Conservation (phyloP, 2,113 vertebrate species). For the Panthera uncia region DNA sequence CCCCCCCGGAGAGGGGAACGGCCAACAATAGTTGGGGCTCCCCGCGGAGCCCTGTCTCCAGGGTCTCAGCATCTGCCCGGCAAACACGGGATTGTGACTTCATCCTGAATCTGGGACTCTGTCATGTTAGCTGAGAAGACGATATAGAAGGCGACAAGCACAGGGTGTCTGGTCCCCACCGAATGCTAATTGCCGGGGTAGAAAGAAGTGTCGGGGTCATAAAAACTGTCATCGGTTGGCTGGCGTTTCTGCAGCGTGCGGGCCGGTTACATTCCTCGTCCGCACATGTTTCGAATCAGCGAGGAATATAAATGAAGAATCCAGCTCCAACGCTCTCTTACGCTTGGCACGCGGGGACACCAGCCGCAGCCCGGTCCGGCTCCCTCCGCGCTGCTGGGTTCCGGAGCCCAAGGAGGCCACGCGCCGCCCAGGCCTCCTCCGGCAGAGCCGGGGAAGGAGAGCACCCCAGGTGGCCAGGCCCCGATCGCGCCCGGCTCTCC, state of each 20-base stretch:
- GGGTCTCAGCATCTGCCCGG: neutral
- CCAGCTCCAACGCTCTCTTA: neutral
- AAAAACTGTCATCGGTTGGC: slow-evolving; percentile 49
- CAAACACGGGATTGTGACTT: neutral
- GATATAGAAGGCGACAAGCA: slow-evolving; percentile 41
- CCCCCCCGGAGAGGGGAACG: neutral
- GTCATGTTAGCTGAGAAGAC: neutral
- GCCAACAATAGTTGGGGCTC: neutral
- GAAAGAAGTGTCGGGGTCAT: slow-evolving; percentile 30
- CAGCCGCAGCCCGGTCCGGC: neutral
- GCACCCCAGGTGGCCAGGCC: fast-evolving
- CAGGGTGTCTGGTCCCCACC: neutral
- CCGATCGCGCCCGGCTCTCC: fast-evolving
- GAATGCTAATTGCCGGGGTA: slow-evolving; percentile 26
- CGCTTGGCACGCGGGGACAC: neutral
- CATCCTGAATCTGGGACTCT: neutral
- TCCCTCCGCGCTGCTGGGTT: fast-evolving
- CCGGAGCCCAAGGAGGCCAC: too few relatives aligned
- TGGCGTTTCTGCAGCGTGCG: neutral
- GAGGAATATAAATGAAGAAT: neutral
- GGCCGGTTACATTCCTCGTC: neutral
- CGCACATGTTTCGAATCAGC: slow-evolving; percentile 60
- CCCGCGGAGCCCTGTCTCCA: fast-evolving
- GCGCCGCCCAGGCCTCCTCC: fast-evolving
- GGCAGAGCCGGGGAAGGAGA: fast-evolving